phyloP scores from a whole-genome alignment of 35 echinoderm and acorn worm species.

The Anneissia japonica region DNA sequence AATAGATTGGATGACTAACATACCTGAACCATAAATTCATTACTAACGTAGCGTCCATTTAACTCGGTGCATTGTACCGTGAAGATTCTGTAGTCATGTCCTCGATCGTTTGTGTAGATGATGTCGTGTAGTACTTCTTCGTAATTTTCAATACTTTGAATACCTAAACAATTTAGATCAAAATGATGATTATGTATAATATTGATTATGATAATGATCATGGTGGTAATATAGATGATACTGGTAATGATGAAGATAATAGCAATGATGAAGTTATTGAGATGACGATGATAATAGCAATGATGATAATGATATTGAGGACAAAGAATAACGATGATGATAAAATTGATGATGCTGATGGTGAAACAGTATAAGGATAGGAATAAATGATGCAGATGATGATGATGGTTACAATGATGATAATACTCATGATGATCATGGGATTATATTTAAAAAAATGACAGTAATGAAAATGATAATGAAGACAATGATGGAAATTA shows the following conservation, averaged over 20 bases:
- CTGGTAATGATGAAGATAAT: no score
- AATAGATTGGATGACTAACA: background rate
- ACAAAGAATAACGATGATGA: no score
- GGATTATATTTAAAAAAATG: background rate
- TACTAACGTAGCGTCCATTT: conserved; percentile 84
- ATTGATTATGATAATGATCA: background rate
- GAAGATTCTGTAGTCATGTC: conserved; percentile 16
- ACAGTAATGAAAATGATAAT: background rate
- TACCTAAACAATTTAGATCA: conserved; percentile 25
- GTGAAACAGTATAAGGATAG: no score
- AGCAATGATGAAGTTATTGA: no score
- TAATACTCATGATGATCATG: background rate
- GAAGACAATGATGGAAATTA: no score
- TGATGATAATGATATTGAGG: background rate
- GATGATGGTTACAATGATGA: background rate
- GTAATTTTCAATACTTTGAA: conserved; percentile 63
- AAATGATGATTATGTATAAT: background rate
- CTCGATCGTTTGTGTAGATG: conserved; percentile 33
- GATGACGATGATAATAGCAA: no score
- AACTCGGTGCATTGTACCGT: conserved; percentile 73
- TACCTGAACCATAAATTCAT: conserved; percentile 73
- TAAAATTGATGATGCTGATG: no score
- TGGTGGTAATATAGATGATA: background rate
- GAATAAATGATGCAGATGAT: background rate
- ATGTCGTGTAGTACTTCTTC: conserved; percentile 47